Base-by-base conservation (phyloP, 2,888 invertebrate genomes). In the Plebejus melissa region DNA sequence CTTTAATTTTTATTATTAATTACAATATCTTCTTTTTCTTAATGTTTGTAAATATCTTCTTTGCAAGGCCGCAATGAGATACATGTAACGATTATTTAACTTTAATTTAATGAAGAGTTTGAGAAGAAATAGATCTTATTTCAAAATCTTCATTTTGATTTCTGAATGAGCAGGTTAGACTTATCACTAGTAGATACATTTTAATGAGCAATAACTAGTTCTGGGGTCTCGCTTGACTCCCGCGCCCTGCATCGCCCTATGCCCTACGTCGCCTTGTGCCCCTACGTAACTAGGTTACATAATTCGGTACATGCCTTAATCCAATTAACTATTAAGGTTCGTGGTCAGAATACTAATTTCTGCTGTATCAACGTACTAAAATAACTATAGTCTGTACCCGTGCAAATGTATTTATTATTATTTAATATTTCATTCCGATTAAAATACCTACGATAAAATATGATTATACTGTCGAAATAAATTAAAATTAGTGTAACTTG, bases 271-370 rank as follows among this genome's bases (percentile, higher is more conserved):
- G 50, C 87, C 83, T 83, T 83, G 80, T 83, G 85, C 84, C 86
- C 88, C 88, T 90, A 85, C 87, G 90, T 90, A 90, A 90, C 90
- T 86, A 83, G 86, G 89, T 92, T 91, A 89, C 88, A 90, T 92
- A 89, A 92, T 93, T 92, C 85, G 86, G 88, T 91, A 92, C 92
- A 92, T 91, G 91, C 87, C 87, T 90, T 92, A 91, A 93, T 93
- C 93, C 93, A 93, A 93, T 93, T 93, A 93, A 91, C 91, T 92
- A 93, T 93, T 93, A 93, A 90, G 93, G 90, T 90, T 87, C 93
- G 93, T 92, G 93, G 86, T 82, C 86, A 86, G 93, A 91, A 93
- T 93, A 93, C 91, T 90, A 93, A 93, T 92, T 88, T 28, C 13
- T 65, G 65, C 5, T 65, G 32, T 1, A 32, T 32, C 5, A 36